Percentiles rank a stretch among this genome's conserved stretches.
Conservation (phyloP, 1,140 invertebrate species). For the Coptotermes formosanus region DNA sequence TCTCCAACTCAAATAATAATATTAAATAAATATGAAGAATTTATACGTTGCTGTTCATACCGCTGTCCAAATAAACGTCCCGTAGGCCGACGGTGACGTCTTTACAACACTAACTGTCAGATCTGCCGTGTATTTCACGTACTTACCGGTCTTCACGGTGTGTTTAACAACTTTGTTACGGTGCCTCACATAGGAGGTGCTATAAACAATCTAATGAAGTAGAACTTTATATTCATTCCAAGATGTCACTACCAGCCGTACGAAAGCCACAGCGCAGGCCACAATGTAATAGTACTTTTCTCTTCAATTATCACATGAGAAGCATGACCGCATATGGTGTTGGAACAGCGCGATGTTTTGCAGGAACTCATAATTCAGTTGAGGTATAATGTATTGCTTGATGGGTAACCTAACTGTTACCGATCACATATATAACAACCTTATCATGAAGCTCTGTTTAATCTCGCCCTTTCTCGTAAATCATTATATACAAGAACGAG, state of each 20-base stretch:
- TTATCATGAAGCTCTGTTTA: background rate
- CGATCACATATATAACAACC: background rate
- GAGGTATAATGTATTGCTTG: background rate
- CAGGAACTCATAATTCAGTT: background rate
- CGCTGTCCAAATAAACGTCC: no score
- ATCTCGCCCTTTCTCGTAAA: background rate
- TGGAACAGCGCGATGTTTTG: background rate
- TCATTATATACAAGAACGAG: background rate
- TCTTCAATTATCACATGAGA: background rate
- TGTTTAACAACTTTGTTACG: no score
- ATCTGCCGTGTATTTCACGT: no score
- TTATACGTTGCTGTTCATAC: no score
- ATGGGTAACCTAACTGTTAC: background rate
- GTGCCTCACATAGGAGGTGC: background rate
- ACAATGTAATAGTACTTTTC: background rate
- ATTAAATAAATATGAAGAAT: no score
- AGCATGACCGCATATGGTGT: background rate
- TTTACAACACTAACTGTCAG: no score
- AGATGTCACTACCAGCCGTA: background rate
- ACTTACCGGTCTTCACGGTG: no score
- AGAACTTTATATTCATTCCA: background rate
- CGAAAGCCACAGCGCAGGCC: background rate
- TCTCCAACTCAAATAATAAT: no score
- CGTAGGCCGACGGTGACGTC: no score
- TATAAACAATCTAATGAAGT: background rate